Conservation (phyloP, 1,140 invertebrate species). For the Cherax destructor region DNA sequence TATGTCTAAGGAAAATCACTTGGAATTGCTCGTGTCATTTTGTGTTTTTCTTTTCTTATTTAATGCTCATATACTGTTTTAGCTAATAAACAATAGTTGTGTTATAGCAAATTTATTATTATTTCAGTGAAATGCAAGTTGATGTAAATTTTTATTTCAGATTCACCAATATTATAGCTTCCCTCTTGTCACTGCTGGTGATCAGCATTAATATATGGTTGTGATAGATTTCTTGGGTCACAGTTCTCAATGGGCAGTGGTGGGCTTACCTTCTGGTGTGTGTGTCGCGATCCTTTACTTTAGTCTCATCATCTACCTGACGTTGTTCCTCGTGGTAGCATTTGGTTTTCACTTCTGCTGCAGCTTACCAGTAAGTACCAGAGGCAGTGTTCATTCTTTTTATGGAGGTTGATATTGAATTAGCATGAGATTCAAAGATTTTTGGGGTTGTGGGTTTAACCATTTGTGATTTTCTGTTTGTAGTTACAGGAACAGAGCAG, state of each 20-base stretch:
- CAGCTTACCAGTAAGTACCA: constrained; percentile 62
- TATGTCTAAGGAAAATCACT: constrained; percentile 16
- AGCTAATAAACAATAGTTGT: too few relatives aligned
- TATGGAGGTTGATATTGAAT: neutral
- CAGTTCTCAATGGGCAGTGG: constrained; percentile 78
- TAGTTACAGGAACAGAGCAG: too few relatives aligned
- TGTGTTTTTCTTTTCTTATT: too few relatives aligned
- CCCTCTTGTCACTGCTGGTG: constrained; percentile 82
- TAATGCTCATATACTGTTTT: too few relatives aligned
- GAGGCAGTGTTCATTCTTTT: neutral
- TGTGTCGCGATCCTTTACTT: constrained; percentile 81
- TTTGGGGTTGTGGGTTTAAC: neutral
- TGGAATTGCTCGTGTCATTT: neutral
- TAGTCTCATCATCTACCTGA: constrained; percentile 83
- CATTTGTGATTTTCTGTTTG: too few relatives aligned
- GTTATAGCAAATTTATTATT: too few relatives aligned
- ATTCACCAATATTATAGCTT: constrained; percentile 82
- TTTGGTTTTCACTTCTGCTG: constrained; percentile 62
- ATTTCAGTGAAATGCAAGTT: too few relatives aligned
- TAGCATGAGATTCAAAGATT: neutral
- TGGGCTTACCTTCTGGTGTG: constrained; percentile 78
- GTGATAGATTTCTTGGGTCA: constrained; percentile 81
- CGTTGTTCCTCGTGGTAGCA: constrained; percentile 79
- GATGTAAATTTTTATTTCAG: constrained; percentile 76
- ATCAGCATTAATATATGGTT: constrained; percentile 91